Evolutionary conservation across 2,113 vertebrate species (phyloP).

Genomic region (Microtus oregoni): DNA sequence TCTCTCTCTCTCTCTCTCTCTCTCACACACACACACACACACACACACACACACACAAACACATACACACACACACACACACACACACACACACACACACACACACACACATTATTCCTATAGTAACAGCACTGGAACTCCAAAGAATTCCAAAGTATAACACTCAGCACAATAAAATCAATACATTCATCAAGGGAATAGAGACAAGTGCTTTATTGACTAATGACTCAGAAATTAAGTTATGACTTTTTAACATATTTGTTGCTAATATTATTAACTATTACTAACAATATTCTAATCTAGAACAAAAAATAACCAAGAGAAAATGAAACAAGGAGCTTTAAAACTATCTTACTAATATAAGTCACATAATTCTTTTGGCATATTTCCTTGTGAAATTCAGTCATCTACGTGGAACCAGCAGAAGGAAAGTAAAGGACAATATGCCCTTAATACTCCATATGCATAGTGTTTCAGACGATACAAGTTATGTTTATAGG

Average conservation of each 20-base stretch:
- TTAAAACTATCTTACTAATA: constrained; percentile 33
- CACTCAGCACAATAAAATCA: not conserved
- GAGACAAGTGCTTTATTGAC: not conserved
- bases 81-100: no score
- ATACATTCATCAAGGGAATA: not conserved
- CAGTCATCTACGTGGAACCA: constrained; percentile 59
- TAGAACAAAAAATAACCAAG: not conserved
- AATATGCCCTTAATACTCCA: constrained; percentile 73
- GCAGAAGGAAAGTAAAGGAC: constrained; percentile 66
- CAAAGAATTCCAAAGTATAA: not conserved
- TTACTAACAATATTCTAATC: not conserved
- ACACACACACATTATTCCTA: not conserved
- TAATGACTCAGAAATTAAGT: constrained; percentile 16
- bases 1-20: no score
- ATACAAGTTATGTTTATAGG: constrained; percentile 59
- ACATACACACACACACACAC: no score
- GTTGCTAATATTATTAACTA: not conserved
- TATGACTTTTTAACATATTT: not conserved
- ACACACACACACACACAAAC: no score
- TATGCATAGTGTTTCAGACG: constrained; percentile 65
- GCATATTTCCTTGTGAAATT: constrained; percentile 54
- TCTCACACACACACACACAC: no score
- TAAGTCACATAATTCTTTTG: not conserved
- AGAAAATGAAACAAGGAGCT: constrained; percentile 45
- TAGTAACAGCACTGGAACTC: not conserved